Base-by-base conservation (phyloP, 1,140 invertebrate genomes). In the Sitobion miscanthi region DNA sequence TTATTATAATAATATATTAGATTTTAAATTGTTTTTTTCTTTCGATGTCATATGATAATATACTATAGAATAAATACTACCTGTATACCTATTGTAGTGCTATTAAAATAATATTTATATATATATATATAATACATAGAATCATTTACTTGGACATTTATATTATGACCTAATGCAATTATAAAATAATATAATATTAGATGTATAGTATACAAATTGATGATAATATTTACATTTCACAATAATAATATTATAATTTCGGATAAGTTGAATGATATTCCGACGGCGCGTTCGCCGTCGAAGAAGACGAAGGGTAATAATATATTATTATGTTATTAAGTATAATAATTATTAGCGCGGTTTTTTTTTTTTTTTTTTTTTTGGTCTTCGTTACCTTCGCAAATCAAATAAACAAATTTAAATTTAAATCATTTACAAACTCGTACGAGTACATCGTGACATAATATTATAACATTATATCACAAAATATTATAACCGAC, bases 61-160 rank as follows among this genome's bases (percentile, higher is more conserved):
- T 38, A 82, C 35, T 69, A 69, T 82, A 82, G n/a, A 35, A 82
- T 82, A 82, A 82, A 35, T 82, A 82, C 77, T n/a, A 82, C 77
- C 62, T 69, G 62, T 69, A 82, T 82, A 82, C n/a, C 77, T 82
- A 82, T 82, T 82, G n/a, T 82, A 82, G 21, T 14, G 25, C 83
- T 69, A 69, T 69, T 69, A 11, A 69, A 69, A 69, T 69, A 69
- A n/a, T 69, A 69, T 69, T n/a, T 69, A 62, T 62, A 62, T 62
- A 62, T 42, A 62, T 42, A 42, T 45, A 86, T 47, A 30, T 25
- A 45, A 47, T n/a, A 45, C 42, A 42, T 47, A 86, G 25, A 83
- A 83, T 20, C 38, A 38, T 83, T 83, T 83, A 35, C 77, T 21
- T 35, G 77, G n/a, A 38, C 77, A 23, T 69, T n/a, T 69, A 69